Conservation (phyloP, 2,888 invertebrate genomes). For the Globia sparganii region DNA sequence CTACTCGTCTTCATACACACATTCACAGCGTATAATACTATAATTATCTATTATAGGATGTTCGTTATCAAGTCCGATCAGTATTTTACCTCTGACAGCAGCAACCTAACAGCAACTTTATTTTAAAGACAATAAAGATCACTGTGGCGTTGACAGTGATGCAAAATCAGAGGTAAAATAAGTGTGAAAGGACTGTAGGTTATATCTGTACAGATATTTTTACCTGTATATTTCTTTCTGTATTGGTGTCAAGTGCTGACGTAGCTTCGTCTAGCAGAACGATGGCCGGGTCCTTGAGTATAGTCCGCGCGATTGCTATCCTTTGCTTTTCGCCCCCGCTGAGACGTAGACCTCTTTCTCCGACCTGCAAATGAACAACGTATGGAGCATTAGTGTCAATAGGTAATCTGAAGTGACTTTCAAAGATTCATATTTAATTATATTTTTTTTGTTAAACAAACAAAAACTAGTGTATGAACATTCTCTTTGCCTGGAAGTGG, state of each 20-base stretch:
- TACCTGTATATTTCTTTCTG: constrained; percentile 96
- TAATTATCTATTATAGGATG: too few species aligned
- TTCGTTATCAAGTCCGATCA: too few species aligned
- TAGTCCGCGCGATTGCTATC: constrained; percentile 98
- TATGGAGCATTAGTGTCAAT: neutral
- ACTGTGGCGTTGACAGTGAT: neutral
- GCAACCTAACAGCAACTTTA: neutral
- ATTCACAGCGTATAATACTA: too few species aligned
- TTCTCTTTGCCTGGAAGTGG: too few species aligned
- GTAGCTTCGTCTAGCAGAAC: constrained; percentile 98
- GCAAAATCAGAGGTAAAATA: too few species aligned
- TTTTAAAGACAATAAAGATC: neutral
- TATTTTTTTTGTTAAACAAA: neutral
- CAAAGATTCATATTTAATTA: neutral
- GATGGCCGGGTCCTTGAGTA: constrained; percentile 97
- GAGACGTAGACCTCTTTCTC: constrained; percentile 97
- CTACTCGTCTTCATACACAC: too few species aligned
- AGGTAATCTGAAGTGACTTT: too few species aligned
- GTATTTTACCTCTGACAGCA: neutral
- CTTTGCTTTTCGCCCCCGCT: constrained; percentile 99
- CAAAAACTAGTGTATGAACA: too few species aligned
- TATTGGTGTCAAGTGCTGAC: constrained; percentile 98
- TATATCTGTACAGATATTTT: neutral
- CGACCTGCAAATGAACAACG: constrained; percentile 91
- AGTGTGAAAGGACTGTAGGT: too few species aligned